These are phyloP conservation scores for Pogonus chalceus DNA, from an alignment of 1,140 invertebrate species.

Conservation along the genomic window DNA sequence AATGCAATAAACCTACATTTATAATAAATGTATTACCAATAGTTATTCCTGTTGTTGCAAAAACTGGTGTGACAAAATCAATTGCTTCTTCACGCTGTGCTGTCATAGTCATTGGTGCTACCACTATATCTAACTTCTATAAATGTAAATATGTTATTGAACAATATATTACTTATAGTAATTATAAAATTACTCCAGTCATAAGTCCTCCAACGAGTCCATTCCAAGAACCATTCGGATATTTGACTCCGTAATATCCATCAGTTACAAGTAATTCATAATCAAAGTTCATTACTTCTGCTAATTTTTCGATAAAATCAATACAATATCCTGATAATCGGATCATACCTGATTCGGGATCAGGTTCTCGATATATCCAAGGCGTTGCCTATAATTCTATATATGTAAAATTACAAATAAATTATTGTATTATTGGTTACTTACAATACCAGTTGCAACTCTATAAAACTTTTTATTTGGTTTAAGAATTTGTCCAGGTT, in stretches of 20 bases:
- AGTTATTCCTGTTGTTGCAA: conserved; percentile 78
- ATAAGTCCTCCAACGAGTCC: conserved; percentile 86
- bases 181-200: conserved; percentile 50
- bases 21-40: no score
- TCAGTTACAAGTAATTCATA: conserved; percentile 65
- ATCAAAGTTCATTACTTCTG: conserved; percentile 72
- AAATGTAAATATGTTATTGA: neutral
- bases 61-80: conserved; percentile 86
- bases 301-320: conserved; percentile 68
- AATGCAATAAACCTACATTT: no score
- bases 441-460: conserved; percentile 58
- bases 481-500: conserved; percentile 41
- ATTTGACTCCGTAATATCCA: conserved; percentile 63
- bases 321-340: conserved; percentile 85
- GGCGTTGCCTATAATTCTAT: conserved; percentile 48
- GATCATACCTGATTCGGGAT: conserved; percentile 42
- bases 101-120: conserved; percentile 83
- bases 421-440: conserved; percentile 13
- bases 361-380: conserved; percentile 53
- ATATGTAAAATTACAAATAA: neutral
- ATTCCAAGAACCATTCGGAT: conserved; percentile 71
- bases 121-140: conserved; percentile 77
- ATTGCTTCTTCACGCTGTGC: conserved; percentile 87
- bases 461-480: conserved; percentile 58
- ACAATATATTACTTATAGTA: neutral